Base-by-base conservation (phyloP, 2,113 vertebrate species). In the Echinops telfairi region DNA sequence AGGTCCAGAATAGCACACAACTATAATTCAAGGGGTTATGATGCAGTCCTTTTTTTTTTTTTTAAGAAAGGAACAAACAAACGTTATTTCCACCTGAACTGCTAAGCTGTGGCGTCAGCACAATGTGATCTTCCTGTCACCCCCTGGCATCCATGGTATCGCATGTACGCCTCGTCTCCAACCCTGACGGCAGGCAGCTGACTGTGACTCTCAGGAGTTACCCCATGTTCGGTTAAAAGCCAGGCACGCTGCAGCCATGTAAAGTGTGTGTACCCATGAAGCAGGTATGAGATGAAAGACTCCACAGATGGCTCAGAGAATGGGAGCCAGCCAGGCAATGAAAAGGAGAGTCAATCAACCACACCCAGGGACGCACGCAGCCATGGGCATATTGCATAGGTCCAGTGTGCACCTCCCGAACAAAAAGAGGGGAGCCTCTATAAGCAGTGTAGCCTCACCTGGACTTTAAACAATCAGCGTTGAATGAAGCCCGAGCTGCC, bases 1-100 rank as follows among this genome's bases (percentile, higher is more conserved):
- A 53, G 5, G 2, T 80, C 83, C 91, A 75, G 81, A 71, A 78
- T 43, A 92, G 64, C 60, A 87, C 66, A 76, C 15, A 83, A 87
- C 33, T 82, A 12, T 36, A 83, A 86, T 76, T 53, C 78, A 77
- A 83, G 31, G 38, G 12, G 6, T 47, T 76, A 36, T 27, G 25
- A 19, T 2, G 64, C 10, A 81, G 27, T 16, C 36, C 27, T 16
- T 86, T 85, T 40, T 3, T 40, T 40, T 40, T 40, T 60, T 40
- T 40, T 40, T 40, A 43, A 78, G 2, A 31, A 73, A 71, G 68
- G 25, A 58, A 62, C 53, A 36, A 40, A 40, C 40, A 79, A 93
- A 31, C 47, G 7, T 38, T 83, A 31, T 88, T 86, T 88, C 90
- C 82, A 86, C 2, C 31, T 68, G 17, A 68, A 17, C 29, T 70